Base-by-base conservation (phyloP, 1,140 invertebrate species). In the Drosophila baimaii region DNA sequence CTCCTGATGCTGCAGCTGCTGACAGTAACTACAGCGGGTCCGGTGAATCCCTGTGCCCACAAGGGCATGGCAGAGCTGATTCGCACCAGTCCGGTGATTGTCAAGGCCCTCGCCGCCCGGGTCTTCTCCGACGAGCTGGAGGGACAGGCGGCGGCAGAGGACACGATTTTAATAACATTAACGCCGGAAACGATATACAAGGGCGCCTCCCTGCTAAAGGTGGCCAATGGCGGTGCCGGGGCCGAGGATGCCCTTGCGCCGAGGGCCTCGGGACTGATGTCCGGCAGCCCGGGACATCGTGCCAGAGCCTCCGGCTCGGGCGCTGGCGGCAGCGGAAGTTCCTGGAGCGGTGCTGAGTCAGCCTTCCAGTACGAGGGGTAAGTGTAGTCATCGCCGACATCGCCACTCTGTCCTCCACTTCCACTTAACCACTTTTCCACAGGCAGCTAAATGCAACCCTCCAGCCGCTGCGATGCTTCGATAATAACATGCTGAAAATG, bases 121-220 rank as follows among this genome's bases (percentile, higher is more conserved):
- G 82, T 92, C 41, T 92, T 92, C 57, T 77, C 65, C 46, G 89
- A 91, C 46, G 78, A 72, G 35, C 31, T 31, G 27, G 35, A 29
- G 19, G 61, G 25, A 9, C 71, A 80, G 27, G 33, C 49, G 19
- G 13, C 27, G 29, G 54, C 35, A 58, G 51, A 51, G 76, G 51
- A 51, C 37, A 63, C 47, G 54, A 90, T 91, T 85, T 90, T 92
- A 91, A 92, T 92, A 84, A 92, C 91, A 83, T 90, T 92, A 83
- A 92, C 91, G 77, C 91, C 91, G 57, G 91, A 90, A 79, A 92
- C 91, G 49, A 91, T 92, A 77, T 92, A 92, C 86, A 92, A 92
- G 79, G 91, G 91, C n/a, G 89, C 91, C 12, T 92, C 91, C 54
- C 54, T 91, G 43, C 70, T 92, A 33, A 92, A 92, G 77, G 72